These are phyloP conservation scores for Macrophya annulata DNA, from an alignment of 2,888 invertebrate genomes.

Conservation along the genomic window DNA sequence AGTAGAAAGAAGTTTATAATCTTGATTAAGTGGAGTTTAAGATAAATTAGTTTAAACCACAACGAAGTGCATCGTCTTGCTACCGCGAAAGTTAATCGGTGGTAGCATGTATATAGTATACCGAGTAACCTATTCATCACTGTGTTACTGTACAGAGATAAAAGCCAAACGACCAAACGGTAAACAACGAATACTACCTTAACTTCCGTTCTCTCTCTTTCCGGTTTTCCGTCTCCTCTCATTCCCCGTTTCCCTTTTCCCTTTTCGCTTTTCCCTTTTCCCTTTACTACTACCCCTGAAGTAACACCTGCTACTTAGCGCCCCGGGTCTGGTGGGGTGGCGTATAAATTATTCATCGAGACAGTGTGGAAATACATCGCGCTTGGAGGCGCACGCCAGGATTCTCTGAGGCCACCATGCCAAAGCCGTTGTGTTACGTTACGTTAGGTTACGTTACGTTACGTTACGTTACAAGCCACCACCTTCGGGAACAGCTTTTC, in stretches of 20 bases:
- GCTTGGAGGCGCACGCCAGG: constrained; percentile 48
- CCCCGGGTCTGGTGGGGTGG: constrained; percentile 53
- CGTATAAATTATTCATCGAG: constrained; percentile 65
- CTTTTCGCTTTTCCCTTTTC: constrained; percentile 1
- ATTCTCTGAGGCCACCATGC: neutral
- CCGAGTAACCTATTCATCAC: constrained; percentile 13
- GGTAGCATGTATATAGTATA: neutral
- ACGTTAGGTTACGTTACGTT: constrained; percentile 35
- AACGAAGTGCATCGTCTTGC: no score
- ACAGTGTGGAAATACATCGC: constrained; percentile 59
- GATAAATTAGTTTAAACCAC: no score
- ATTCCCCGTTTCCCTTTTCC: constrained; percentile 29
- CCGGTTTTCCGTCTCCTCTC: constrained; percentile 56
- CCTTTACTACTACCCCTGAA: constrained; percentile 30
- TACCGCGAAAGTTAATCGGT: neutral
- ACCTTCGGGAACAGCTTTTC: constrained; percentile 31
- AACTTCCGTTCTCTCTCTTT: constrained; percentile 23
- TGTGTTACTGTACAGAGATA: neutral
- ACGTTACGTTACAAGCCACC: constrained; percentile 26
- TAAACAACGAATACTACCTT: constrained; percentile 35
- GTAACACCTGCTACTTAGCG: constrained; percentile 66
- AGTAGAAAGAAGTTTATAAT: no score
- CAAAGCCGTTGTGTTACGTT: constrained; percentile 36
- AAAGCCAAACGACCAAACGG: constrained; percentile 26
- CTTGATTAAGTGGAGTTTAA: no score